phyloP scores from a whole-genome alignment of 2,888 invertebrate species.

The Liodrosophila aerea region DNA sequence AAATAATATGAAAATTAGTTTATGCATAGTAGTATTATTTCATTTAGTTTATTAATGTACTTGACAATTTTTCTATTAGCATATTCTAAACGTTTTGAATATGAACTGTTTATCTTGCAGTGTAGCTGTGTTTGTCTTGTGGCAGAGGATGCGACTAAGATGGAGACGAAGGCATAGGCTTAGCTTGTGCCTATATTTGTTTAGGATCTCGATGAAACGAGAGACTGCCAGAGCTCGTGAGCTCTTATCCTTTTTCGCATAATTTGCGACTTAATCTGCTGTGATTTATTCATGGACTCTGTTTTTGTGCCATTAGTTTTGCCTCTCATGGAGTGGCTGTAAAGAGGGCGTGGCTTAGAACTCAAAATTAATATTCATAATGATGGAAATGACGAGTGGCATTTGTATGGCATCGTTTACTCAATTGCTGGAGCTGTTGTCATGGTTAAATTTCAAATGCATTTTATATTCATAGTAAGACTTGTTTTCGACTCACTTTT shows the following conservation, averaged over 20 bases:
- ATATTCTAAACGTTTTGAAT: conserved; percentile 13
- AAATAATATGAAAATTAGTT: too few species aligned
- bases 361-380: conserved; percentile 72
- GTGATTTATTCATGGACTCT: conserved; percentile 76
- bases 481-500: conserved; percentile 48
- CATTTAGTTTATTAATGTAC: too few species aligned
- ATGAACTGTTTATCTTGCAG: conserved; percentile 30
- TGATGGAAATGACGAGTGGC: conserved; percentile 32
- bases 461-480: conserved; percentile 74
- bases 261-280: conserved; percentile 71
- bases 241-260: conserved; percentile 69
- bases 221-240: conserved; percentile 33
- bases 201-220: conserved; percentile 44
- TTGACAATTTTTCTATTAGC: background rate
- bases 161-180: background rate
- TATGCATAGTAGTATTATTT: too few species aligned
- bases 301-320: conserved; percentile 70
- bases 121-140: conserved; percentile 1
- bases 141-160: background rate
- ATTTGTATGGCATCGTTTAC: conserved; percentile 52
- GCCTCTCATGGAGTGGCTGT: conserved; percentile 50
- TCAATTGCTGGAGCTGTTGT: conserved; percentile 21
- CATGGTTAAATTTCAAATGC: conserved; percentile 57
- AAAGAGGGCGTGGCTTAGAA: conserved; percentile 22
- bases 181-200: conserved; percentile 47